Conservation (phyloP, 2,797 vertebrate species). For the Eupleurogrammus muticus region DNA sequence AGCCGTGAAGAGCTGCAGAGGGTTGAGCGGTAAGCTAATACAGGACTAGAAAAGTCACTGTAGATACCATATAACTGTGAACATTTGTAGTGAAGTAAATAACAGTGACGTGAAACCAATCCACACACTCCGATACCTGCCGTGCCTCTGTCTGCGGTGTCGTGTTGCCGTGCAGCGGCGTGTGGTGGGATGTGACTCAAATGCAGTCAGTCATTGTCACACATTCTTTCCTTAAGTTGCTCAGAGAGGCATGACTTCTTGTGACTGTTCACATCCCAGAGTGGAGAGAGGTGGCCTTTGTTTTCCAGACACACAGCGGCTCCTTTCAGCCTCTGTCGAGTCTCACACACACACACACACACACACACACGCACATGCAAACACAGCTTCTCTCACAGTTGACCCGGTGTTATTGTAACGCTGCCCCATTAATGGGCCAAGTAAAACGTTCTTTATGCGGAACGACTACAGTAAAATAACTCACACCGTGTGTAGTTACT, state of each 20-base stretch:
- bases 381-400: slow-evolving; percentile 37
- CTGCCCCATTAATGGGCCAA: slow-evolving; percentile 57
- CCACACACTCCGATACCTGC: neutral
- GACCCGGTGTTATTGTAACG: slow-evolving; percentile 53
- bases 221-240: slow-evolving; percentile 24
- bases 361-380: too few relatives aligned
- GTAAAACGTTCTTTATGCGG: slow-evolving; percentile 50
- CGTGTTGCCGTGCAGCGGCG: neutral
- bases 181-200: neutral
- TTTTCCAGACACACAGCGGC: slow-evolving; percentile 59
- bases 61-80: neutral
- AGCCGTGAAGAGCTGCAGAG: neutral
- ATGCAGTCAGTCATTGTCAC: slow-evolving; percentile 13
- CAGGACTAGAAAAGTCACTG: neutral
- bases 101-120: too few relatives aligned
- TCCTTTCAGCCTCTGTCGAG: slow-evolving; percentile 52
- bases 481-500: slow-evolving; percentile 15
- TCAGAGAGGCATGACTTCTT: slow-evolving; percentile 40
- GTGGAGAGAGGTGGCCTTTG: slow-evolving; percentile 52
- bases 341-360: too few relatives aligned
- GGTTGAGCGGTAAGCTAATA: neutral
- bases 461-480: slow-evolving; percentile 42
- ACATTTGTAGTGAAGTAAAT: neutral
- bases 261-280: slow-evolving; percentile 49
- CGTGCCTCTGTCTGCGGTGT: neutral